These are phyloP conservation scores for Neostethus bicornis DNA, from an alignment of 2,797 vertebrate species.

Conservation along the genomic window DNA sequence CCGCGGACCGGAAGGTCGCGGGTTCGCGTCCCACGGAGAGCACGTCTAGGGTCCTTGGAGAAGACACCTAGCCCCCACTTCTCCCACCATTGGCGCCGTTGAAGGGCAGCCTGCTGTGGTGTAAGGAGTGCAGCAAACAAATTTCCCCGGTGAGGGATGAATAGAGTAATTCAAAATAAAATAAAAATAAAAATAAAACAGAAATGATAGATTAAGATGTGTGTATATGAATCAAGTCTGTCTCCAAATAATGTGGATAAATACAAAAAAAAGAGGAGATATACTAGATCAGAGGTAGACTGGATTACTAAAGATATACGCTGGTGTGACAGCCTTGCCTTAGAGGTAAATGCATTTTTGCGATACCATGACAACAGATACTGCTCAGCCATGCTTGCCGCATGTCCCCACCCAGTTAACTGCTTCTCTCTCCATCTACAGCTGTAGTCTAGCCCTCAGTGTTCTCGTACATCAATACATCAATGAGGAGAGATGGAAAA, in stretches of 20 bases:
- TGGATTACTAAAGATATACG: constrained; percentile 4
- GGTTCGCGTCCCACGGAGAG: too few species aligned
- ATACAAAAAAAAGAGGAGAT: not conserved
- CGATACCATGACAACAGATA: constrained; percentile 70
- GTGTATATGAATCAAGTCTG: not conserved
- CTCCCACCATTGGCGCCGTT: too few species aligned
- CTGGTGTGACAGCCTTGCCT: constrained; percentile 13
- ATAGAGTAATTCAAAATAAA: too few species aligned
- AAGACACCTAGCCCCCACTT: too few species aligned
- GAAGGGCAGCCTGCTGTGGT: too few species aligned
- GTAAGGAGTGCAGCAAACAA: too few species aligned
- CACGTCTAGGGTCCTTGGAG: too few species aligned
- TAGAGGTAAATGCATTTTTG: constrained; percentile 41
- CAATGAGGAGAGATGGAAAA: not conserved
- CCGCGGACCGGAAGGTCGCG: too few species aligned
- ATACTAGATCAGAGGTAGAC: not conserved
- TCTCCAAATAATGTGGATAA: not conserved
- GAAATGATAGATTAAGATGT: too few species aligned
- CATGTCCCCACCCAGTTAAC: constrained; percentile 31
- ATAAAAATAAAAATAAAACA: too few species aligned
- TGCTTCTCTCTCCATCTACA: constrained; percentile 22
- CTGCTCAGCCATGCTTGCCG: constrained; percentile 56
- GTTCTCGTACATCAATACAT: constrained; percentile 14
- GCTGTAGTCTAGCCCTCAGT: constrained; percentile 19
- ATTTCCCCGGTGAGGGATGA: too few species aligned